A percentile compares a stretch with the other conserved stretches of the same genome.
Conservation (phyloP, 2,113 vertebrate genomes). For the Ahaetulla prasina region DNA sequence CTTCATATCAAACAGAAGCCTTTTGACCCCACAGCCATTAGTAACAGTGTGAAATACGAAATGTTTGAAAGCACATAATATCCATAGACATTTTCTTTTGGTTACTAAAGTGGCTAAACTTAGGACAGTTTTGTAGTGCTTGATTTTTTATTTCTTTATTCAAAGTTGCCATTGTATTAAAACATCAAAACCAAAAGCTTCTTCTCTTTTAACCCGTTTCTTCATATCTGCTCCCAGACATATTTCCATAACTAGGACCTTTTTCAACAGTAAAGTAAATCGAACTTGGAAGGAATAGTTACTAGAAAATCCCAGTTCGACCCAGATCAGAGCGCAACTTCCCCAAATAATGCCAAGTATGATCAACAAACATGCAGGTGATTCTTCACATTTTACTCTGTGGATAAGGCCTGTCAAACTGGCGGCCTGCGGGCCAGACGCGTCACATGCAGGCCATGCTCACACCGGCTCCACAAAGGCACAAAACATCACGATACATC, state of each 20-base stretch:
- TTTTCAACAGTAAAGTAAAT: background rate
- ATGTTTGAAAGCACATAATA: background rate
- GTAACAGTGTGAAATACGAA: background rate
- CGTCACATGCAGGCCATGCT: fast-evolving
- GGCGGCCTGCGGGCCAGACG: background rate
- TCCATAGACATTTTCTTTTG: background rate
- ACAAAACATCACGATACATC: background rate
- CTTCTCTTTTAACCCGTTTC: background rate
- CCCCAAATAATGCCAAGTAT: background rate
- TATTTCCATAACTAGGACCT: background rate
- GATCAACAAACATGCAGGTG: background rate
- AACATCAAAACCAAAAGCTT: background rate
- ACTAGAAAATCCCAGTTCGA: background rate
- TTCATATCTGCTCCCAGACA: background rate
- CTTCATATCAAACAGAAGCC: background rate
- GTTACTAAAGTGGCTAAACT: background rate
- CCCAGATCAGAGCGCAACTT: background rate
- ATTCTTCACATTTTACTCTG: background rate
- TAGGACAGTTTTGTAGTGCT: background rate
- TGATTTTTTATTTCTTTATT: background rate
- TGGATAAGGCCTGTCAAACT: too few relatives aligned
- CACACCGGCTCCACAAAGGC: background rate
- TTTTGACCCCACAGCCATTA: background rate
- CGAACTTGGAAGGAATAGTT: background rate
- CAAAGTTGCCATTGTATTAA: background rate